phyloP scores from a whole-genome alignment of 2,888 invertebrate genomes.

The Lycia hirtaria region DNA sequence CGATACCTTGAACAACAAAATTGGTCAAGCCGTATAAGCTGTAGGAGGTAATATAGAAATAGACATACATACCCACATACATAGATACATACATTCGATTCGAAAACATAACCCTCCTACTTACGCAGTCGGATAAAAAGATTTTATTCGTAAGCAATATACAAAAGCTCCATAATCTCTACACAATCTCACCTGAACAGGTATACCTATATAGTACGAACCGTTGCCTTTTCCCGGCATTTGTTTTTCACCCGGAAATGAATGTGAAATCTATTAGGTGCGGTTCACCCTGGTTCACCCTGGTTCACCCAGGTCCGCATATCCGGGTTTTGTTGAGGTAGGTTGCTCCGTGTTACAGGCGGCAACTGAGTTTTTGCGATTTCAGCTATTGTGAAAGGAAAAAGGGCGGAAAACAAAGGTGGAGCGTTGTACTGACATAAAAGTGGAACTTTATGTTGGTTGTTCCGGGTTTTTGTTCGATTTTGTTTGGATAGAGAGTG shows the following conservation, averaged over 20 bases:
- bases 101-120: no score
- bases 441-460: neutral
- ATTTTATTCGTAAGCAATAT: no score
- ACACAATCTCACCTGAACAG: neutral
- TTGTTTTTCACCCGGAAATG: constrained; percentile 24
- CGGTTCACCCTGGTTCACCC: constrained; percentile 4
- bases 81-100: no score
- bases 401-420: constrained; percentile 5
- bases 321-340: constrained; percentile 15
- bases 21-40: no score
- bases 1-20: no score
- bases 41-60: no score
- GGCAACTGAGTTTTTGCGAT: constrained; percentile 9
- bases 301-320: constrained; percentile 1
- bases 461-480: neutral
- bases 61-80: no score
- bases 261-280: constrained; percentile 26
- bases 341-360: constrained; percentile 10
- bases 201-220: neutral
- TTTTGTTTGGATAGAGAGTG: neutral
- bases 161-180: no score
- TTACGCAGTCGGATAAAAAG: no score
- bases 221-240: constrained; percentile 5
- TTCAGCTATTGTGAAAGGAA: constrained; percentile 6
- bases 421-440: neutral